phyloP scores from a whole-genome alignment of 2,113 vertebrate genomes.

The Anser cygnoides region DNA sequence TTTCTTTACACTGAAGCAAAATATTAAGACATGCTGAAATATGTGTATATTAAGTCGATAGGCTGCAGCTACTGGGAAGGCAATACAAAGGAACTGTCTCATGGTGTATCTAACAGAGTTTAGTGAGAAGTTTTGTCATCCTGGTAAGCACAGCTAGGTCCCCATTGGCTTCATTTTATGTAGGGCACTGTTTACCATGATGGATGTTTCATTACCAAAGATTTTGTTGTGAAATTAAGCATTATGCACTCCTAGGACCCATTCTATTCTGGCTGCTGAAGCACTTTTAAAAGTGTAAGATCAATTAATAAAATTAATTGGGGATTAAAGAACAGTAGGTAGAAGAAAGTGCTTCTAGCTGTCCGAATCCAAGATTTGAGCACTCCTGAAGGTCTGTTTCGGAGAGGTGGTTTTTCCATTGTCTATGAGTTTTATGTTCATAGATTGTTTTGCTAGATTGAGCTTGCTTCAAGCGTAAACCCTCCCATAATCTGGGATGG shows the following conservation, averaged over 20 bases:
- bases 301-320: constrained; percentile 39
- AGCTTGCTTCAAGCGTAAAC: not conserved
- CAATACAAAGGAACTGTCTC: constrained; percentile 2
- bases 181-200: constrained; percentile 30
- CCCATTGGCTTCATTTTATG: constrained; percentile 48
- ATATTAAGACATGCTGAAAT: constrained; percentile 37
- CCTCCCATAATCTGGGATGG: not conserved
- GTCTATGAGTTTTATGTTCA: not conserved
- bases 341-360: not conserved
- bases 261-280: constrained; percentile 7
- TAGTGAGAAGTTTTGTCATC: not conserved
- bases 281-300: constrained; percentile 40
- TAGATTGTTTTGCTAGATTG: not conserved
- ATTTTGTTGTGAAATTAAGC: constrained; percentile 27
- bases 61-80: constrained; percentile 15
- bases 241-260: not conserved
- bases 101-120: not conserved
- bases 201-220: constrained; percentile 47
- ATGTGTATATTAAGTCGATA: not conserved
- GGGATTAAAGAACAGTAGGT: not conserved
- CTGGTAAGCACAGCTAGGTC: not conserved
- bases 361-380: not conserved
- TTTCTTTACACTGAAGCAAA: constrained; percentile 26
- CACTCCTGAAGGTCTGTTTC: not conserved
- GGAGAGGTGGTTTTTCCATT: not conserved